Base-by-base conservation (phyloP, 2,797 vertebrate species). In the Morelia viridis region DNA sequence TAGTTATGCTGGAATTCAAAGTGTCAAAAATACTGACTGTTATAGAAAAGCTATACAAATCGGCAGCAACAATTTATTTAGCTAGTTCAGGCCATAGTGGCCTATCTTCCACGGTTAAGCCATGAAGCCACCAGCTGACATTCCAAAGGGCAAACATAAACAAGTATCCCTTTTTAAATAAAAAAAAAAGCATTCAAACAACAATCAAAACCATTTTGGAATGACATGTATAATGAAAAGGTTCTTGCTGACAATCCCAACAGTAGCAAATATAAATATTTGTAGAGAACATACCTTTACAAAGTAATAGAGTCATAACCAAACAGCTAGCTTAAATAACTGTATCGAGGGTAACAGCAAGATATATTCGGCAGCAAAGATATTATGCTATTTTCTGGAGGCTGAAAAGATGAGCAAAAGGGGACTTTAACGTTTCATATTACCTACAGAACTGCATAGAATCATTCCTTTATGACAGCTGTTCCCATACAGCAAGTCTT, bases 21-120 rank as follows among this genome's bases (percentile, higher is more conserved):
- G 98, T 96, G 95, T 97, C 98, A 97, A 98, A 98, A 99, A 99
- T 98, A 98, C 98, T 98, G 97, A 95, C 95, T 97, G 98, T 98
- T 95, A 97, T 98, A 98, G 97, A 98, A 98, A 99, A 98, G 97
- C 97, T 97, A 96, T 96, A 97, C 97, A 98, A 95, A 96, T 95
- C 94, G 94, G 95, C 93, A 96, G 95, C 93, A 96, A 96, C 93
- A 94, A 97, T 96, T 96, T 96, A 93, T 31, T 95, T 95, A 94
- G 83, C 95, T 94, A 96, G 93, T 94, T 97, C 96, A 94, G 90
- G 96, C 92, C 92, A 96, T 85, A 92, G 2, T 92, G 92, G 61
- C 94, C 92, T 93, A 89, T 94, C 93, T 96, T 97, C 95, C 95
- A 88, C 95, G 96, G 94, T 95, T 95, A 97, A 92, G 87, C 94